Percentiles rank a stretch among this genome's conserved stretches.
Evolutionary conservation across 1,140 invertebrate species (phyloP).

Genomic region (Drosophila hydei): DNA sequence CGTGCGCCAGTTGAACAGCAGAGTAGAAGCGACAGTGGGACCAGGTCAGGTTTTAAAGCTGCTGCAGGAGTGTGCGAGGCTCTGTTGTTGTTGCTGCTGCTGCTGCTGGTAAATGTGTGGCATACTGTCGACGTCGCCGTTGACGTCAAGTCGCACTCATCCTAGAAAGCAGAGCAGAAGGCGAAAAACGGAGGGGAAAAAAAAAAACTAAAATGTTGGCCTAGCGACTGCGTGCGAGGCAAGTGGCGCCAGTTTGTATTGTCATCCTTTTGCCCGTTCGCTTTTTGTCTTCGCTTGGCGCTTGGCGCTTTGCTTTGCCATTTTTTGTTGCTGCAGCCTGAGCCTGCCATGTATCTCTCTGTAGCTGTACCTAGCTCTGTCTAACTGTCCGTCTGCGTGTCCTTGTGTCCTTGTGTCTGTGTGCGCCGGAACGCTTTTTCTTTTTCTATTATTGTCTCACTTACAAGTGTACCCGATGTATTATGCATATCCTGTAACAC

Average conservation of each 20-base stretch:
- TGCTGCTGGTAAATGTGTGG: slow-evolving; percentile 34
- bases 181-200: slow-evolving; percentile 19
- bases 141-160: slow-evolving; percentile 47
- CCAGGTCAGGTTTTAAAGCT: slow-evolving; percentile 67
- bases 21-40: not conserved
- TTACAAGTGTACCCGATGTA: slow-evolving; percentile 82
- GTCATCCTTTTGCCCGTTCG: slow-evolving; percentile 67
- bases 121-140: slow-evolving; percentile 68
- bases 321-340: slow-evolving; percentile 15
- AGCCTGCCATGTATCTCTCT: slow-evolving; percentile 28
- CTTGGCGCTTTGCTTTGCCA: slow-evolving; percentile 40
- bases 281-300: slow-evolving; percentile 43
- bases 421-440: slow-evolving; percentile 64
- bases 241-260: slow-evolving; percentile 80
- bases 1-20: slow-evolving; percentile 38
- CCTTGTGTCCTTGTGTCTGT: slow-evolving; percentile 32
- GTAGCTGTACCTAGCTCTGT: slow-evolving; percentile 29
- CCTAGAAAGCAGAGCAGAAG: slow-evolving; percentile 24
- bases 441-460: slow-evolving; percentile 82
- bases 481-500: slow-evolving; percentile 83
- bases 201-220: slow-evolving; percentile 58
- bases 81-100: slow-evolving; percentile 10
- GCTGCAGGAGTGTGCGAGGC: not conserved
- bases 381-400: slow-evolving; percentile 12
- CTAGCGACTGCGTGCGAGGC: slow-evolving; percentile 73